Evolutionary conservation across 1,140 invertebrate genomes (phyloP), one percentile per base, ranked within the genome.

Genomic region (Zaprionus ornatus): DNA sequence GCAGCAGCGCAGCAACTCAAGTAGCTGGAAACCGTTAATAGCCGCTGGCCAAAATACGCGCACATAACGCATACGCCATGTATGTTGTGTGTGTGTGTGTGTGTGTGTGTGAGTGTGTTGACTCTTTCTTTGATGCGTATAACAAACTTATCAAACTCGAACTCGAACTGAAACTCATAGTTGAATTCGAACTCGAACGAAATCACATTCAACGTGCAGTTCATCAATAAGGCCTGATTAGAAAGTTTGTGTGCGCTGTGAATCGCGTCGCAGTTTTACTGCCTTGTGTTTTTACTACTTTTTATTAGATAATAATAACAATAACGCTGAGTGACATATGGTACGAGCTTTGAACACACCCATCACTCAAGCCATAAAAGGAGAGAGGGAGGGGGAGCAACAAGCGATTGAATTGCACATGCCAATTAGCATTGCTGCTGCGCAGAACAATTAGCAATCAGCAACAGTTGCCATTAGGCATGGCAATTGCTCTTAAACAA

Each of bases 151-250:
- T 69, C 66, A 61, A 37, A 50, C 42, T 68, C 23, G 25, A 21
- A 27, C 15, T 27, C 40, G 15, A 54, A 54, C 10, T 50, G 19
- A 23, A 50, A 23, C 15, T 55, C 21, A 10, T 6, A 55, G 4
- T 25, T 50, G 60, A 45, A 48, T 45, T 35, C 45, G 60, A 37
- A 64, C 48, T 54, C 52, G 40, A 60, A 56, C 23, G 59, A 45
- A 59, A 29, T 60, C 55, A 59, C 12, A 76, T 64, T 73, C 77
- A 73, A 64, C 55, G 64, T 64, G 61, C 65, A 77, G 79, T 79
- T 76, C 69, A 75, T 82, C 82, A 86, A 82, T 71, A 69, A 59
- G 56, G 61, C 71, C 50, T 55, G 77, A 87, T 80, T 83, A 78
- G 83, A 88, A 87, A 87, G 84, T 87, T 70, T 74, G 65, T 55